Percentiles rank a stretch among this genome's conserved stretches.
phyloP scores from a whole-genome alignment of 2,888 invertebrate genomes.

The Chalcosyrphus nemorum region DNA sequence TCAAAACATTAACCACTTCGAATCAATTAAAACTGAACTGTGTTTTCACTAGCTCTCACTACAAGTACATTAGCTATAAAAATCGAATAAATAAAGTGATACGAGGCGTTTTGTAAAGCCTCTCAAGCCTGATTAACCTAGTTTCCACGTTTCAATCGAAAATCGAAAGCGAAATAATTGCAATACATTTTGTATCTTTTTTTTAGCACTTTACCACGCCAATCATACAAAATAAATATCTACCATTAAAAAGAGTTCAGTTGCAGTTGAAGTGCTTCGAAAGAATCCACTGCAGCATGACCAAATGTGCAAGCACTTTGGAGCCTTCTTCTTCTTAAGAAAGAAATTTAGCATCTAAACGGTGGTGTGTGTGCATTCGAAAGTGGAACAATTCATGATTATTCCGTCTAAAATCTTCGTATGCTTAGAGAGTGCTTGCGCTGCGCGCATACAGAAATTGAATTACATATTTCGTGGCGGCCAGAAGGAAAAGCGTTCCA shows the following conservation, averaged over 20 bases:
- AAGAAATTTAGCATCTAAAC: constrained; percentile 46
- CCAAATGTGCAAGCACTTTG: neutral
- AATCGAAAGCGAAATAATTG: constrained; percentile 64
- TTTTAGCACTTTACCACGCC: constrained; percentile 6
- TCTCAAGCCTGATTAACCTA: constrained; percentile 42
- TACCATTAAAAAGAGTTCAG: constrained; percentile 31
- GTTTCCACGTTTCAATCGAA: constrained; percentile 47
- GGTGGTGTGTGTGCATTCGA: constrained; percentile 32
- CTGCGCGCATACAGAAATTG: constrained; percentile 15
- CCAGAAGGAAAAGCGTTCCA: neutral
- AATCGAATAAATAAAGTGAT: constrained; percentile 9
- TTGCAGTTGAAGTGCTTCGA: constrained; percentile 61
- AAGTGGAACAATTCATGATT: constrained; percentile 63
- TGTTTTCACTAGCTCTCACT: constrained; percentile 19
- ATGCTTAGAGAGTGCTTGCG: constrained; percentile 1
- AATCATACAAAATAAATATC: constrained; percentile 22
- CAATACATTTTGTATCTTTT: constrained; percentile 34
- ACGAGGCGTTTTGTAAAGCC: constrained; percentile 23
- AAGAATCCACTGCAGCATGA: constrained; percentile 49
- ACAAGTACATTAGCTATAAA: neutral
- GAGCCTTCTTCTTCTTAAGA: constrained; percentile 27
- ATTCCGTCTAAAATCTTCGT: constrained; percentile 28
- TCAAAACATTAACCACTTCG: constrained; percentile 4
- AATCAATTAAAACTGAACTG: neutral
- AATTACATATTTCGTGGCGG: constrained; percentile 17